Evolutionary conservation across 2,113 vertebrate genomes (phyloP), one percentile per base, ranked within the genome.

Genomic region (Ornithorhynchus anatinus): DNA sequence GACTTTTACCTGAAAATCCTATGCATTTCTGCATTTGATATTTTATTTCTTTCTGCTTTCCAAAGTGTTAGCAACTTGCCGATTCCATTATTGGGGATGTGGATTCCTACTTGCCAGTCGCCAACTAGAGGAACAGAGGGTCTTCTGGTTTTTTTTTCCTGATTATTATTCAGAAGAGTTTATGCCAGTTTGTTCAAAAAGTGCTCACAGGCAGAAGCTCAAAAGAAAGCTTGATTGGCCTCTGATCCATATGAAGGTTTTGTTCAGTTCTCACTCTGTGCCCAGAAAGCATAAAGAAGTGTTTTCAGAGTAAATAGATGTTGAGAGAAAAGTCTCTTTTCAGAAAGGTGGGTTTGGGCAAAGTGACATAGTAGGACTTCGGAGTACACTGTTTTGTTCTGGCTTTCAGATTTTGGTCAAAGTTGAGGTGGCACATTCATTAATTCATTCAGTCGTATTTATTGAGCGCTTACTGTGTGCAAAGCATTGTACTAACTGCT

Each of bases 81-180:
- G 58, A n/a, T 65, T 69, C 42, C 42, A 0, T 80, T 88, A 38
- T 71, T 66, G 48, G 38, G 74, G 71, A 72, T 43, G 25, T 74
- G 29, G 12, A 43, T 65, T 78, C 29, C 75, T 85, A 66, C 56
- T 77, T 76, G 56, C 33, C 52, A 48, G 47, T 70, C 45, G 69
- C 69, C 59, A 58, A 47, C 40, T 40, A 59, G 31, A 17, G 59
- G 72, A 93, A 93, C 87, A 92, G 79, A 91, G 77, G n/a, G 48
- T 72, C 80, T 86, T 89, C 84, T 93, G 88, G 91, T 88, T n/a
- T n/a, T n/a, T n/a, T 53, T 82, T 27, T 72, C 65, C 84, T 89
- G 60, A 86, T 92, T 88, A 85, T 84, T 91, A 92, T 92, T 91
- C 90, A 84, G 45, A 64, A 86, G 48, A 71, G 50, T 85, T 89